Percentiles rank a stretch among this genome's conserved stretches.
phyloP scores from a whole-genome alignment of 1,140 invertebrate genomes.

The Drepana arcuata region DNA sequence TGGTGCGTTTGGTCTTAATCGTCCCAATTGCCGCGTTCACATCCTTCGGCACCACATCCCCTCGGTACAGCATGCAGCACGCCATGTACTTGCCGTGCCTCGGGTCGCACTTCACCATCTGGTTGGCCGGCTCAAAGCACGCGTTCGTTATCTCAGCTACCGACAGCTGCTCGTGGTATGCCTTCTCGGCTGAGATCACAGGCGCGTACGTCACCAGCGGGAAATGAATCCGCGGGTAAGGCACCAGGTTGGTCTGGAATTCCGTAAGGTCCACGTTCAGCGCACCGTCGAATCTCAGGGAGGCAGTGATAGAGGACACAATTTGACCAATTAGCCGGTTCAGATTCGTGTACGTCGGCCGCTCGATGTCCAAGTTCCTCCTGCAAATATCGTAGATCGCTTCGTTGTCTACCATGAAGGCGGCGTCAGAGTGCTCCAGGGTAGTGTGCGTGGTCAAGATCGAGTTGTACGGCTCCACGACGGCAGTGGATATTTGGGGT shows the following conservation, averaged over 20 bases:
- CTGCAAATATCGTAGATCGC: constrained; percentile 91
- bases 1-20: constrained; percentile 86
- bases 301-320: constrained; percentile 88
- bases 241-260: constrained; percentile 91
- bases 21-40: constrained; percentile 89
- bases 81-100: constrained; percentile 93
- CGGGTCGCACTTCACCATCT: constrained; percentile 94
- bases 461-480: constrained; percentile 93
- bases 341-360: constrained; percentile 85
- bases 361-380: constrained; percentile 88
- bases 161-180: constrained; percentile 85
- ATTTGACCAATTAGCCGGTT: constrained; percentile 89
- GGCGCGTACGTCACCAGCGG: constrained; percentile 90
- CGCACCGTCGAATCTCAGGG: constrained; percentile 75
- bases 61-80: constrained; percentile 84
- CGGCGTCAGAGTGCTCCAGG: constrained; percentile 88
- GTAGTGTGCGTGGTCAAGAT: constrained; percentile 87
- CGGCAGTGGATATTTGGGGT: constrained; percentile 90
- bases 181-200: constrained; percentile 87
- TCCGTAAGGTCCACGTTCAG: constrained; percentile 91
- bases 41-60: constrained; percentile 84
- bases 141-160: constrained; percentile 90
- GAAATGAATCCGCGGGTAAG: constrained; percentile 88
- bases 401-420: constrained; percentile 89
- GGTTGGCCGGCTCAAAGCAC: constrained; percentile 91